These are phyloP conservation scores for Podarcis lilfordi DNA, from an alignment of 2,797 vertebrate species.

Conservation along the genomic window DNA sequence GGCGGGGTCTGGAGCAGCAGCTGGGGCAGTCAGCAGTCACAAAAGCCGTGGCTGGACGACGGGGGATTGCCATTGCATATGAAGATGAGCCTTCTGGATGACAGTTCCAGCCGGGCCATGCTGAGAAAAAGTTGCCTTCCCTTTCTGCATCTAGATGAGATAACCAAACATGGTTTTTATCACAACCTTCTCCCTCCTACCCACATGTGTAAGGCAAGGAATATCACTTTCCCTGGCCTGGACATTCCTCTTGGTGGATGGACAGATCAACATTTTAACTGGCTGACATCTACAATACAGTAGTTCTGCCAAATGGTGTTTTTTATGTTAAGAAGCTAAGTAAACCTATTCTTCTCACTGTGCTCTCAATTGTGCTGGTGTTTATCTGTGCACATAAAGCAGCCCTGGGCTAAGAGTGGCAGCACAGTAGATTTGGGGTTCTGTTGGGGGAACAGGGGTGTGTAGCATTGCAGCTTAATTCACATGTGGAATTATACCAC, in stretches of 20 bases:
- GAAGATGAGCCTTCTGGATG: slow-evolving; percentile 84
- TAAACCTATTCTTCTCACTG: not conserved
- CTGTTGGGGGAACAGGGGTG: not conserved
- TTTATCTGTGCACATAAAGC: not conserved
- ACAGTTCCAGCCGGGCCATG: not conserved
- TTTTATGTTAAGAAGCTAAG: not conserved
- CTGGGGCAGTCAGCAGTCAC: slow-evolving; percentile 86
- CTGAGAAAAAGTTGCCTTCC: not conserved
- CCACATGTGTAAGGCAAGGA: not conserved
- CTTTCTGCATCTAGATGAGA: not conserved
- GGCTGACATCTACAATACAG: not conserved
- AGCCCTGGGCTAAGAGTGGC: not conserved
- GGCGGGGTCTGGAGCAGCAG: slow-evolving; percentile 87
- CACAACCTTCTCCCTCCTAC: not conserved
- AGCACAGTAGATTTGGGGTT: not conserved
- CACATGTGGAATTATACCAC: not conserved
- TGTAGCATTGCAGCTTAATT: not conserved
- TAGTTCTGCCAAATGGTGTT: not conserved
- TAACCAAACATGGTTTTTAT: not conserved
- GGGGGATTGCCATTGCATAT: slow-evolving; percentile 93
- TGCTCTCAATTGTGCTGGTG: not conserved
- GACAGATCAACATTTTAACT: not conserved
- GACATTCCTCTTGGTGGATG: not conserved
- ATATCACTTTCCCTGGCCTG: not conserved
- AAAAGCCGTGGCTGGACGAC: slow-evolving; percentile 88